These are phyloP conservation scores for Synodontis membranacea DNA, from an alignment of 2,113 vertebrate genomes.

Conservation along the genomic window DNA sequence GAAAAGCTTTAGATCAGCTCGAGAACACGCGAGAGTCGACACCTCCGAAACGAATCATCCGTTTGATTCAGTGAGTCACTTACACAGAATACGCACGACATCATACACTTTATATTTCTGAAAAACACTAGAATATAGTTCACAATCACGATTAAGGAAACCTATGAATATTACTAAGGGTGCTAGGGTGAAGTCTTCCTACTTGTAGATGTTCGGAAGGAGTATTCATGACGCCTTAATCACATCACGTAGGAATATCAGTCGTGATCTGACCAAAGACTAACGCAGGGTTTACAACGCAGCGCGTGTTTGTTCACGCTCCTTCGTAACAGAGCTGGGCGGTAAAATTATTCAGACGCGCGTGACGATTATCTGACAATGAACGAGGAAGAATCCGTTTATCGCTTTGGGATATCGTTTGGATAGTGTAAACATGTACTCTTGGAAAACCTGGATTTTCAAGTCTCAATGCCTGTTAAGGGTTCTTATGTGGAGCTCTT, in stretches of 20 bases:
- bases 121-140: neutral
- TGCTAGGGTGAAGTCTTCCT: slow-evolving; percentile 46
- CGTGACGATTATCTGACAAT: neutral
- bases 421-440: too few relatives aligned
- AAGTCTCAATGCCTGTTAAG: neutral
- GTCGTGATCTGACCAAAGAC: slow-evolving; percentile 6
- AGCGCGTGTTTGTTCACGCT: neutral
- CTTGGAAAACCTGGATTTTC: neutral
- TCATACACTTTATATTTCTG: neutral
- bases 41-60: neutral
- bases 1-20: neutral
- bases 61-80: neutral
- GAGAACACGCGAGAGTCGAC: neutral
- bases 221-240: neutral
- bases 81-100: neutral
- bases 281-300: neutral
- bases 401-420: too few relatives aligned
- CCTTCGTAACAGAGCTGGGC: neutral
- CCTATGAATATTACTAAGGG: slow-evolving; percentile 28
- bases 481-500: neutral
- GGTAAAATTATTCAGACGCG: neutral
- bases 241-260: neutral
- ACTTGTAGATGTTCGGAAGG: neutral
- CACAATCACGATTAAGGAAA: neutral
- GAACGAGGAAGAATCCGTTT: neutral